Evolutionary conservation across 2,888 invertebrate genomes (phyloP).

Genomic region (Pyralis farinalis): DNA sequence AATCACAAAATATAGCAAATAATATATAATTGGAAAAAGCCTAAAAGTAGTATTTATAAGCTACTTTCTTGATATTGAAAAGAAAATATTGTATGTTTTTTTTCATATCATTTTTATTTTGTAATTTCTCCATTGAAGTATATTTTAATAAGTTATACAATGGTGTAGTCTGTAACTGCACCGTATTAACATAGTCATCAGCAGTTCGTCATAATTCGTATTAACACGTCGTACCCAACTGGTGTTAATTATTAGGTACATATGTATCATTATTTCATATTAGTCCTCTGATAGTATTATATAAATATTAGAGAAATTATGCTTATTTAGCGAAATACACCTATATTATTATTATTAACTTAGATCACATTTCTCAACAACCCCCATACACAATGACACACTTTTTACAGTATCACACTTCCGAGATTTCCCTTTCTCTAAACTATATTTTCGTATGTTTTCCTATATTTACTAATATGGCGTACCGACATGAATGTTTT

Average conservation of each 20-base stretch:
- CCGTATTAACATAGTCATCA: too few relatives aligned
- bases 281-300: conserved; percentile 7
- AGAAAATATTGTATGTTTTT: too few relatives aligned
- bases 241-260: neutral
- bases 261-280: conserved; percentile 7
- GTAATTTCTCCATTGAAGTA: too few relatives aligned
- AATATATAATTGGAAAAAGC: too few relatives aligned
- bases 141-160: too few relatives aligned
- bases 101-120: too few relatives aligned
- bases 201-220: neutral
- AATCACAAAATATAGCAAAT: too few relatives aligned
- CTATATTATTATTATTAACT: conserved; percentile 49
- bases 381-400: conserved; percentile 37
- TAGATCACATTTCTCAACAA: conserved; percentile 65
- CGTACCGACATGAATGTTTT: conserved; percentile 37
- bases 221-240: neutral
- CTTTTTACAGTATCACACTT: conserved; percentile 53
- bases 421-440: conserved; percentile 37
- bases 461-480: conserved; percentile 37
- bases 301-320: conserved; percentile 12
- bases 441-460: conserved; percentile 25
- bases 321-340: conserved; percentile 9
- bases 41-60: too few relatives aligned
- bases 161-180: too few relatives aligned
- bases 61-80: too few relatives aligned